phyloP scores from a whole-genome alignment of 2,888 invertebrate species.

The Phortica magna region DNA sequence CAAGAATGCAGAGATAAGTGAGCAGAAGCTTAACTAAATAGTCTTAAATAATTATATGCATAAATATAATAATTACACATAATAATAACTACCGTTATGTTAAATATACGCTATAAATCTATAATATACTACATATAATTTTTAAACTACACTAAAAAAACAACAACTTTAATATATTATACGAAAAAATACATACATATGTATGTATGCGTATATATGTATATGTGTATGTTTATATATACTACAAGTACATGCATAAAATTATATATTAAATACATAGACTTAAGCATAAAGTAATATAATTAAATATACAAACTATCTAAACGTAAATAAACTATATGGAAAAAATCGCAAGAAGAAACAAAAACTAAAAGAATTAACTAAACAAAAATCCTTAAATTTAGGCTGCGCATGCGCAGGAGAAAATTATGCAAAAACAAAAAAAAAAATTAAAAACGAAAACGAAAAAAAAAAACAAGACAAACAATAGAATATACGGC shows the following conservation, averaged over 20 bases:
- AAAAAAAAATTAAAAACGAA: conserved; percentile 28
- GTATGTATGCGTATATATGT: conserved; percentile 39
- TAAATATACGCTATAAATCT: conserved; percentile 27
- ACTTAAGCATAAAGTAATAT: conserved; percentile 49
- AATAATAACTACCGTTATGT: conserved; percentile 18
- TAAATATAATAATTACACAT: conserved; percentile 16
- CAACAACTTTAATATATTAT: conserved; percentile 9
- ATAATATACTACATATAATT: conserved; percentile 51
- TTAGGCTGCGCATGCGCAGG: conserved; percentile 23
- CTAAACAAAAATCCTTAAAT: conserved; percentile 25
- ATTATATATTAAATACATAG: neutral
- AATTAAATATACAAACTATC: conserved; percentile 49
- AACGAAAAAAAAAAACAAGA: conserved; percentile 48
- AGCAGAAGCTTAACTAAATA: conserved; percentile 31
- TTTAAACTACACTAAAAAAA: conserved; percentile 43
- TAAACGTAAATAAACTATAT: conserved; percentile 7
- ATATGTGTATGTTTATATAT: conserved; percentile 33
- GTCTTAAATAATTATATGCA: conserved; percentile 34
- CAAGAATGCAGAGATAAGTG: conserved; percentile 15
- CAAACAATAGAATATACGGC: conserved; percentile 64
- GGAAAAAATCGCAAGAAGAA: neutral
- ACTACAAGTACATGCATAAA: conserved; percentile 2
- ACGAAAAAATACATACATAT: neutral
- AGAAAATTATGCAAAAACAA: no score
- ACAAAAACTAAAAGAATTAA: conserved; percentile 23